phyloP scores from a whole-genome alignment of 2,888 invertebrate species.

The Ephialtes manifestator region DNA sequence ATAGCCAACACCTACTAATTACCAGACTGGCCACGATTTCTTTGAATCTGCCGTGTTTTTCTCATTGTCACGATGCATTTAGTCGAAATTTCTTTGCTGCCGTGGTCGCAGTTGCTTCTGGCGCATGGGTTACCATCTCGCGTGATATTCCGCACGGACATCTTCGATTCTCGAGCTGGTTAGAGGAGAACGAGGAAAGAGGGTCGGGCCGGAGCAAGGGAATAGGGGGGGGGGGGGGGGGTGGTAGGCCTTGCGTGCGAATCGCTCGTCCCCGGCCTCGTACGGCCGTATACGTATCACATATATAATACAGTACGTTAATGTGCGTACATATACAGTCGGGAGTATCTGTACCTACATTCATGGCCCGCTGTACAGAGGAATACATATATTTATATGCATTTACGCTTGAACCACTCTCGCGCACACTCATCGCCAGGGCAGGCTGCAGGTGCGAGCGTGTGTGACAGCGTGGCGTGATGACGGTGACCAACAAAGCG shows the following conservation, averaged over 20 bases:
- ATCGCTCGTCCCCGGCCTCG: constrained; percentile 57
- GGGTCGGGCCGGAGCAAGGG: not conserved
- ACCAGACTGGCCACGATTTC: too few species aligned
- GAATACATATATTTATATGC: constrained; percentile 22
- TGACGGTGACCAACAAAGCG: constrained; percentile 58
- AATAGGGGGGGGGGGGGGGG: constrained; percentile 12
- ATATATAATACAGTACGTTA: constrained; percentile 16
- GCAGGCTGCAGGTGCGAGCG: constrained; percentile 60
- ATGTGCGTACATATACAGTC: constrained; percentile 32
- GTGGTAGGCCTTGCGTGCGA: constrained; percentile 54
- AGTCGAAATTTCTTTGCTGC: constrained; percentile 18
- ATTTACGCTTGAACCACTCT: constrained; percentile 41
- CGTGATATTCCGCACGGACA: constrained; percentile 56
- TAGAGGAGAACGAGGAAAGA: constrained; percentile 44
- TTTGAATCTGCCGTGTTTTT: not conserved
- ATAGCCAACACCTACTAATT: too few species aligned
- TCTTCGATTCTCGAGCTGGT: constrained; percentile 63
- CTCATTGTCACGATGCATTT: not conserved
- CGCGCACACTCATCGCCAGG: constrained; percentile 19
- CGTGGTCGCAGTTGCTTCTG: constrained; percentile 1
- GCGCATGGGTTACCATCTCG: constrained; percentile 35
- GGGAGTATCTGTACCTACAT: constrained; percentile 14
- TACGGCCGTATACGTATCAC: constrained; percentile 38
- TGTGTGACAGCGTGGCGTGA: constrained; percentile 52
- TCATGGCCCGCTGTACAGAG: constrained; percentile 7